These are phyloP conservation scores for Romanogobio albipinnatus DNA, from an alignment of 2,113 vertebrate genomes.

Conservation along the genomic window DNA sequence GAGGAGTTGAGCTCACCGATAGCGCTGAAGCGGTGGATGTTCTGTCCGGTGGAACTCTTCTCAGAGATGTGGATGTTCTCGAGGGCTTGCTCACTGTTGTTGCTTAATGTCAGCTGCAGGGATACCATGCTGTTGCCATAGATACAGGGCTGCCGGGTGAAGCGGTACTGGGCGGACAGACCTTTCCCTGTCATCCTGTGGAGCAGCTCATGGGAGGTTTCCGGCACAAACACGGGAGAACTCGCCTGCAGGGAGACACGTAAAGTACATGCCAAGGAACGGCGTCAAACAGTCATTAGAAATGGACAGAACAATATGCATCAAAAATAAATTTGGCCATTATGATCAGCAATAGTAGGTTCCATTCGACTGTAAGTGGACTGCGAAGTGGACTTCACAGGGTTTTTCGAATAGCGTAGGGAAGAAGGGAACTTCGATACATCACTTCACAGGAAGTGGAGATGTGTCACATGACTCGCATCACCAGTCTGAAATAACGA, in stretches of 20 bases:
- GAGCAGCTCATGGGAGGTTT: slow-evolving; percentile 84
- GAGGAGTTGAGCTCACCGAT: slow-evolving; percentile 64
- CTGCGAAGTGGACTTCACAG: no score
- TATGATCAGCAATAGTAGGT: background rate
- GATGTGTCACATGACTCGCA: no score
- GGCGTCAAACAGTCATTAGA: background rate
- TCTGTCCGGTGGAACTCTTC: slow-evolving; percentile 76
- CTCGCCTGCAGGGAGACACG: slow-evolving; percentile 74
- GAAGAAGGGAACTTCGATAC: no score
- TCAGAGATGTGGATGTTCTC: slow-evolving; percentile 86
- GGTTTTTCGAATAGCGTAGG: no score
- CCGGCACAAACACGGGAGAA: slow-evolving; percentile 81
- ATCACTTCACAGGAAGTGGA: no score
- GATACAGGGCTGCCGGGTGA: slow-evolving; percentile 86
- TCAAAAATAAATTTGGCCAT: background rate
- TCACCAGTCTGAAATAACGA: no score
- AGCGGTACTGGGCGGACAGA: slow-evolving; percentile 87
- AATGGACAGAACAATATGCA: background rate
- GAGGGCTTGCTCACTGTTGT: slow-evolving; percentile 83
- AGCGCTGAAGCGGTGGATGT: slow-evolving; percentile 84
- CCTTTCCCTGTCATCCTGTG: slow-evolving; percentile 96
- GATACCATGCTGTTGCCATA: slow-evolving; percentile 87
- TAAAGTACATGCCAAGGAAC: background rate
- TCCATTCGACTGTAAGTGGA: no score
- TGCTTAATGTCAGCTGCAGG: slow-evolving; percentile 86